Evolutionary conservation across 2,888 invertebrate species (phyloP), one percentile per base, ranked within the genome.

Genomic region (Melolontha melolontha): DNA sequence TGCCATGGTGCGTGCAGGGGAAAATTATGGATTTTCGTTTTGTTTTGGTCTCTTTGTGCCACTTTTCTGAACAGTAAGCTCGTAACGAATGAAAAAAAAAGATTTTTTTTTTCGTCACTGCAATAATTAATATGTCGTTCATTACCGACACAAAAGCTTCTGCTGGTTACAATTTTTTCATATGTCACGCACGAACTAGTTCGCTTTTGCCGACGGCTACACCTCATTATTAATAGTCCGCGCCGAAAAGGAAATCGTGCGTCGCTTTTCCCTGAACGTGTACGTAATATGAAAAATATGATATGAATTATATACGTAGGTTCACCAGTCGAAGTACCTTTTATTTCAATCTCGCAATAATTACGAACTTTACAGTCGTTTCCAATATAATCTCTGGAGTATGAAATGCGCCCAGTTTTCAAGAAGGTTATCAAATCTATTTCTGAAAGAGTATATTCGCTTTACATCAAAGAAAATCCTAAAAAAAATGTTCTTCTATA

Each of bases 91-190:
- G n/a, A 51, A 29, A 51, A 51, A 29, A 12, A 29, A 5, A 8
- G 2, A 7, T 5, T 11, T 39, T 34, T 16, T 54, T 54, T 40
- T 54, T 34, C 16, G 40, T 14, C 16, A 16, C 14, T 39, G 16
- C 39, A 17, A 39, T 54, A 54, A 54, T 54, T 54, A 54, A 54
- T 54, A 54, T 40, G 54, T 54, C 54, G 40, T 54, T 27, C 54
- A 54, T 54, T 51, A 40, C 14, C 14, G 39, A 54, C 54, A 54
- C 39, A 40, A 54, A 54, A 54, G 54, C 54, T 54, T 54, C 54
- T 54, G 40, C 39, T 40, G 22, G 39, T 17, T 54, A 40, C 12
- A 39, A 39, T 14, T 14, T 54, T 54, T 54, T 40, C 39, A 54
- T 42, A 55, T 42, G 57, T 27, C 42, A 57, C 42, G 57, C 57